Conservation (phyloP, 2,888 invertebrate genomes). For the Deilephila porcellus region DNA sequence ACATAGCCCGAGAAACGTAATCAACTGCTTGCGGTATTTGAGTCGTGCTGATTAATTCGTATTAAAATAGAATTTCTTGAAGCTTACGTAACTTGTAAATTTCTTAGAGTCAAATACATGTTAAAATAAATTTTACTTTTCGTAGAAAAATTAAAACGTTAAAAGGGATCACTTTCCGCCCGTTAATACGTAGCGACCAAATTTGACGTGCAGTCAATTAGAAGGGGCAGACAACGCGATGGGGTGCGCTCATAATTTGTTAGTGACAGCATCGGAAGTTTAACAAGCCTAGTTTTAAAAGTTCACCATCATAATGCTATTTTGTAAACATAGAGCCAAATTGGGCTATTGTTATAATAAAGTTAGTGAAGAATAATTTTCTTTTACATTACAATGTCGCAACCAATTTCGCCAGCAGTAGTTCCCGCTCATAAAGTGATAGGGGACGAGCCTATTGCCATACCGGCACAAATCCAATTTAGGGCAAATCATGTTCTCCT, state of each 20-base stretch:
- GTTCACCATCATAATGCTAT: slow-evolving; percentile 26
- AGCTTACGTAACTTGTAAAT: not conserved
- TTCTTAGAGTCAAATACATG: not conserved
- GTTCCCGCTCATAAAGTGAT: too few relatives aligned
- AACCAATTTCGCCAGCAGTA: too few relatives aligned
- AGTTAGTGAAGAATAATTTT: too few relatives aligned
- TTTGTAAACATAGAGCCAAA: slow-evolving; percentile 16
- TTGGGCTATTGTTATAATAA: not conserved
- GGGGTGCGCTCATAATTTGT: slow-evolving; percentile 75
- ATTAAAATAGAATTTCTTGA: not conserved
- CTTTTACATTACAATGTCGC: too few relatives aligned
- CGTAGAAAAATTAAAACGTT: slow-evolving; percentile 31
- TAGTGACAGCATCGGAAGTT: slow-evolving; percentile 81
- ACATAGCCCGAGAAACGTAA: not conserved
- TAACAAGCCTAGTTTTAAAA: slow-evolving; percentile 67
- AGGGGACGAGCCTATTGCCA: too few relatives aligned
- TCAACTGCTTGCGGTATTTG: not conserved
- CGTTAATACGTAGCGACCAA: slow-evolving; percentile 71
- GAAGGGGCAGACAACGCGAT: slow-evolving; percentile 57
- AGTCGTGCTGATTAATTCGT: slow-evolving; percentile 2
- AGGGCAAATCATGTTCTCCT: too few relatives aligned
- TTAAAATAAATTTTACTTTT: not conserved
- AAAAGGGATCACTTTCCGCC: slow-evolving; percentile 61
- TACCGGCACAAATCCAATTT: too few relatives aligned
- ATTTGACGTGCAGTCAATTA: slow-evolving; percentile 83